Evolutionary conservation across 1,140 invertebrate genomes (phyloP), one percentile per base, ranked within the genome.

Genomic region (Drosophila erecta): DNA sequence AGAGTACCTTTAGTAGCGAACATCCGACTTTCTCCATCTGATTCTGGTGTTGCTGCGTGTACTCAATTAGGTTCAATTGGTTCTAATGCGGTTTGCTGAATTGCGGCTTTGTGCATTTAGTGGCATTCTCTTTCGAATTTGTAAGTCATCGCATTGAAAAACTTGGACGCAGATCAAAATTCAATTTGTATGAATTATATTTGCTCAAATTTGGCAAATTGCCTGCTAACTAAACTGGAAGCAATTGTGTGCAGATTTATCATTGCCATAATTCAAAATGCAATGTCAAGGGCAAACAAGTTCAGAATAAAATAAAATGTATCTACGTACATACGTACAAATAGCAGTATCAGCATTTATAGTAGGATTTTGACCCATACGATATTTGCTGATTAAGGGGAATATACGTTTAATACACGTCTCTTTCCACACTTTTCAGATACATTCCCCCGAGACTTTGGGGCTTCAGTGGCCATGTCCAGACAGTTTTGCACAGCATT

Each of bases 381-480:
- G 10, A 11, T 37, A 10, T 56, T 56, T 56, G 33, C 33, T 56
- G 50, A 60, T 58, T 40, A 40, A 2, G 30, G 12, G 30, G 12
- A 11, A 58, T 27, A 20, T 61, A n/a, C 40, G 5, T 55, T 49
- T 49, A 50, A 49, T 33, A n/a, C 51, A n/a, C 1, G n/a, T 17
- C 43, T 20, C 27, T 27, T n/a, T 47, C 46, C 22, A 47, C 37
- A 3, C 40, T 44, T 65, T 95, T 43, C 92, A 98, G 97, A 43
- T 98, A 98, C 92, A 94, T 96, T 73, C 97, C 98, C 46, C 97
- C 97, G n/a, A 93, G 96, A 65, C 90, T 98, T 79, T 98, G 97
- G 97, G 98, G 98, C 46, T 97, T 97, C 85, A 98, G 96, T 92
- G 98, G 98, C 5, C 98, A 98, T 93, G 94, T 98, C 22, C 97